Base-by-base conservation (phyloP, 2,888 invertebrate species). In the Tridacna gigas region DNA sequence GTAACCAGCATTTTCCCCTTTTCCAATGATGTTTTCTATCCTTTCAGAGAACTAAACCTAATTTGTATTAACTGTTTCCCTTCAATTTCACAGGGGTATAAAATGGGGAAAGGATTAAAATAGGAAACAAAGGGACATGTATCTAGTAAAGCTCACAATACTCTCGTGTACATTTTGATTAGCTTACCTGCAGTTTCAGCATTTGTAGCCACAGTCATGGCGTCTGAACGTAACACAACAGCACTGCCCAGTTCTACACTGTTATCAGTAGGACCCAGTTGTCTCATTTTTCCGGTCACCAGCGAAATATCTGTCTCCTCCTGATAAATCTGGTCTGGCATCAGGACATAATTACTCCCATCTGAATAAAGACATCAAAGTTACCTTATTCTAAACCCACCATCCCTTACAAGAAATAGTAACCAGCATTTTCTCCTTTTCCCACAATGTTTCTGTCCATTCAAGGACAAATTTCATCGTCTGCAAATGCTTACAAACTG, bases 271-370 rank as follows among this genome's bases (percentile, higher is more conserved):
- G 92, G 74, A 18, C 94, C 93, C 12, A 93, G 80, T 71, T 95
- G 95, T 83, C 97, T 95, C 26, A 98, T 94, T 85, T 96, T 96
- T 0, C 98, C 98, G 18, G 92, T 93, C 13, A 94, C 89, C 45
- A 94, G 87, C 20, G 94, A 94, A 11, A 94, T 90, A 83, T 94
- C 94, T 13, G 91, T 82, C 12, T 60, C 82, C 22, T 65, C 71
- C 11, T 80, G 76, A 5, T 74, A 81, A 9, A 81, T 26, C 5
- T 74, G 74, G 22, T 86, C 88, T n/a, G 85, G 84, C 25, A 88
- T 74, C 2, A 79, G 75, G 22, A 82, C 63, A 79, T 82, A 80
- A 26, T 88, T 71, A 26, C 75, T 61, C 2, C 89, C 89, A 47
- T 84, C 89, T 89, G 73, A 0, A 51, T 66, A n/a, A 13, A n/a